Percentiles rank a stretch among this genome's conserved stretches.
Evolutionary conservation across 2,888 invertebrate species (phyloP).

Genomic region (Scrobipalpa costella): DNA sequence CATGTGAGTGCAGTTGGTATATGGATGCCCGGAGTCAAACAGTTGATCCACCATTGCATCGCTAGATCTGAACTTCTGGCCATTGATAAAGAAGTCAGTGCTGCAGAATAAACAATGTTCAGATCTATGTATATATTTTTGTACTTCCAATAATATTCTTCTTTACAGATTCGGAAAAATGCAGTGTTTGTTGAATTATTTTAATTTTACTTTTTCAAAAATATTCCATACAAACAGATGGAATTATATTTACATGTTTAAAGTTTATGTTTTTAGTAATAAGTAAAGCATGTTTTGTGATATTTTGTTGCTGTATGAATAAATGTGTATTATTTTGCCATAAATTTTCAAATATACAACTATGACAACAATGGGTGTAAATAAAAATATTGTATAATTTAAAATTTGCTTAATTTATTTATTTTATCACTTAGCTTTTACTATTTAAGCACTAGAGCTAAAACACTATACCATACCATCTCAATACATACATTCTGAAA

Average conservation of each 20-base stretch:
- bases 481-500: too few relatives aligned
- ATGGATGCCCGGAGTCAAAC: constrained; percentile 84
- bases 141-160: background rate
- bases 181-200: background rate
- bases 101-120: constrained; percentile 17
- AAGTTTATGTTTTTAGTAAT: constrained; percentile 9
- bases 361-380: background rate
- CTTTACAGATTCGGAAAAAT: background rate
- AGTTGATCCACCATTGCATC: constrained; percentile 76
- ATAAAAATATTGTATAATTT: background rate
- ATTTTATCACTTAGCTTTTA: background rate
- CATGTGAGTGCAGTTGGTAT: constrained; percentile 79
- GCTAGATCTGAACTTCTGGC: constrained; percentile 68
- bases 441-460: background rate
- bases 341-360: constrained; percentile 6
- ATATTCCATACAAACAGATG: background rate
- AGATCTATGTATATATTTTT: background rate
- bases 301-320: constrained; percentile 22
- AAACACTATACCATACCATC: background rate
- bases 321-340: constrained; percentile 2
- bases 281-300: constrained; percentile 22
- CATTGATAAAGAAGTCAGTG: constrained; percentile 55
- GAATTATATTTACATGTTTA: constrained; percentile 13
- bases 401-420: background rate
- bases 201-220: background rate